phyloP scores from a whole-genome alignment of 2,797 vertebrate species.

The Chiroxiphia lanceolata region DNA sequence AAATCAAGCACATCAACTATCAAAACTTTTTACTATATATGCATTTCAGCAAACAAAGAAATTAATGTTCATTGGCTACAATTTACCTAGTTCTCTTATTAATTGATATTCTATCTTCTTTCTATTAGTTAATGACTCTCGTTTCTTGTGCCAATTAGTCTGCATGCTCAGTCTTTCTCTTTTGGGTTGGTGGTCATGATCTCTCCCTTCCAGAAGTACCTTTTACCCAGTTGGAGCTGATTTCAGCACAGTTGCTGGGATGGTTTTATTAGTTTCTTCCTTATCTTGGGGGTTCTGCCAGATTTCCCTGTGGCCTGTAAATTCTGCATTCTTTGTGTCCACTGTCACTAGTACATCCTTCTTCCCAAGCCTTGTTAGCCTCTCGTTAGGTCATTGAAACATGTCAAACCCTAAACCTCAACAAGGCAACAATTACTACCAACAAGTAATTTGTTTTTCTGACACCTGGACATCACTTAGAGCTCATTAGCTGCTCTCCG shows the following conservation, averaged over 20 bases:
- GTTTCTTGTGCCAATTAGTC: neutral
- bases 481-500: neutral
- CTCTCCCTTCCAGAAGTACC: neutral
- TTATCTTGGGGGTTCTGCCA: neutral
- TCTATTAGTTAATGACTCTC: too few relatives aligned
- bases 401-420: neutral
- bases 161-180: neutral
- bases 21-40: neutral
- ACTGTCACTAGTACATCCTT: fast-evolving
- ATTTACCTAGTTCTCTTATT: neutral
- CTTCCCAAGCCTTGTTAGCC: neutral
- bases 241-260: neutral
- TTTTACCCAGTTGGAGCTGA: too few relatives aligned
- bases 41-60: neutral
- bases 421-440: neutral
- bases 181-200: neutral
- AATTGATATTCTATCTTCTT: neutral
- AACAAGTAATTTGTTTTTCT: neutral
- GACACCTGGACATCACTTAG: neutral
- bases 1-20: neutral
- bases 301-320: neutral
- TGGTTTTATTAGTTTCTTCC: neutral
- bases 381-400: neutral
- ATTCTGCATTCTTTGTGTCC: neutral
- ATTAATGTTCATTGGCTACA: neutral